Evolutionary conservation across 2,888 invertebrate species (phyloP), one percentile per base, ranked within the genome.

Genomic region (Hydroisotoma schaefferi): DNA sequence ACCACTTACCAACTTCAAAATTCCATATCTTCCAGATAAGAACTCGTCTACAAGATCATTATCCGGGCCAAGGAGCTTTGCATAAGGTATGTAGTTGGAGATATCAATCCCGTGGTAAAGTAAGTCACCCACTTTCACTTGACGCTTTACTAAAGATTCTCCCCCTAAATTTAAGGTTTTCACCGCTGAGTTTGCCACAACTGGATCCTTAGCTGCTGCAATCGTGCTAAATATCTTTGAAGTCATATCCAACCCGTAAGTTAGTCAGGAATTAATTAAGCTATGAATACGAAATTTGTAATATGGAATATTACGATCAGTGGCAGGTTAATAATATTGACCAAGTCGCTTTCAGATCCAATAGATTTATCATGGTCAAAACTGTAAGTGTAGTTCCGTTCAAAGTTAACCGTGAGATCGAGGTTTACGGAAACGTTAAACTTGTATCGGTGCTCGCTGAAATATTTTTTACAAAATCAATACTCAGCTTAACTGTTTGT

Each of bases 71-170:
- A 67, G 18, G 18, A 67, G 40, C 38, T 56, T 52, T 12, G 58
- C 27, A 55, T 61, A 64, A 8, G 58, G 54, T 22, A 56, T 22
- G 28, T 68, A 68, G 18, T 61, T 60, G 1, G 51, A 27, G 8
- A 64, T 60, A 40, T 68, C 65, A 23, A 66, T 57, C 15, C 65
- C 68, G 27, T 64, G 43, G 37, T 65, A 68, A 1, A 68, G 55
- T 5, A 68, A 44, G 51, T 68, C 68, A 1, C 54, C 58, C 6
- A 68, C 63, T 56, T 55, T 57, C 1, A 66, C 61, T 2, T 52
- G 40, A 25, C 29, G 51, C 38, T 51, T 55, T 6, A 64, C 22
- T 6, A 65, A 26, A 27, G 49, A 23, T 48, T 68, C 68, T 8
- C 68, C 68, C 2, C 26, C 12, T 1, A 55, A 29, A 1, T 55